phyloP scores from a whole-genome alignment of 1,140 invertebrate species.

The Brachionus rubens region DNA sequence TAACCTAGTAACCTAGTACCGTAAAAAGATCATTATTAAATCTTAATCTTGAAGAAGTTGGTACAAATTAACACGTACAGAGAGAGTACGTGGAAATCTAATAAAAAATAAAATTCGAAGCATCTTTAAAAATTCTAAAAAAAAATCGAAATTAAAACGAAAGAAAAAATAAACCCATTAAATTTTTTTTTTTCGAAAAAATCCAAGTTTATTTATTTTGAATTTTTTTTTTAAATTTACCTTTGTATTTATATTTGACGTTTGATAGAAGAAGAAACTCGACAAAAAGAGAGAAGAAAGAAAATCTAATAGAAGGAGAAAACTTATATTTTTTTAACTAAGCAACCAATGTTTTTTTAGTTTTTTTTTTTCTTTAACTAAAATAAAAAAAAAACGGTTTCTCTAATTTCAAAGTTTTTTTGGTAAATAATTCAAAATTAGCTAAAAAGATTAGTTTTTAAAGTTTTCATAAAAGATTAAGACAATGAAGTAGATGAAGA shows the following conservation, averaged over 20 bases:
- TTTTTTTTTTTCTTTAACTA: background rate
- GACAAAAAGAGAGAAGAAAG: background rate
- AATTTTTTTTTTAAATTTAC: background rate
- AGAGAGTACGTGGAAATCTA: no score
- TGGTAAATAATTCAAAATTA: constrained; percentile 21
- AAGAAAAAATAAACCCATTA: no score
- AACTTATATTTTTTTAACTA: constrained; percentile 2
- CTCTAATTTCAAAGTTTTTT: constrained; percentile 36
- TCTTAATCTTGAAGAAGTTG: no score
- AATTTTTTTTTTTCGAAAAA: no score
- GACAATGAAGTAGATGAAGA: background rate
- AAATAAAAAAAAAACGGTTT: background rate
- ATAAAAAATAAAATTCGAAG: no score
- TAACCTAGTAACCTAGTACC: no score
- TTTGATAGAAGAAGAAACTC: constrained; percentile 16
- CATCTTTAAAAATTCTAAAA: no score
- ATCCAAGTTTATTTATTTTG: constrained; percentile 23
- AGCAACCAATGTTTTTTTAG: constrained; percentile 22
- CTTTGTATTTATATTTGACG: constrained; percentile 4
- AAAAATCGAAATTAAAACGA: no score
- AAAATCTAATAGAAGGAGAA: background rate
- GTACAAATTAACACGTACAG: no score
- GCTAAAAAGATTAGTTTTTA: background rate
- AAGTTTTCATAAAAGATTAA: constrained; percentile 23
- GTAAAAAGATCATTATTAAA: no score